Base-by-base conservation (phyloP, 2,113 vertebrate species). In the Labrus mixtus region DNA sequence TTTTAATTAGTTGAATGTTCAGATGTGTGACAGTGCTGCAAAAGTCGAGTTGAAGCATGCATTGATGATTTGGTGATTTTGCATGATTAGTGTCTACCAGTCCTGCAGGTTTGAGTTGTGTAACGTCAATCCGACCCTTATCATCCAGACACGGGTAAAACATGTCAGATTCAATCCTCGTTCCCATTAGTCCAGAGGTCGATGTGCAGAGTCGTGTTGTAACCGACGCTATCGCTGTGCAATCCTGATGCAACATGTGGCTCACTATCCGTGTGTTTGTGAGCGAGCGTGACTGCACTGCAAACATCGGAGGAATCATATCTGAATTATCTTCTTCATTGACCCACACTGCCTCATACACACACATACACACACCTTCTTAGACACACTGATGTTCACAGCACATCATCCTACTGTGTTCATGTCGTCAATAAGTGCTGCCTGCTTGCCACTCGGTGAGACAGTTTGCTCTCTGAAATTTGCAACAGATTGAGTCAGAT, bases 231-330 rank as follows among this genome's bases (percentile, higher is more conserved):
- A 58, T 43, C 3, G 19, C 67, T 16, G 55, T 25, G 90, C 71
- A 89, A 89, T 67, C 36, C 71, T 89, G 90, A 90, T 73, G 88
- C 88, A 90, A 90, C 76, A 59, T 54, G 82, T 78, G 39, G 78
- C 57, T 58, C 37, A 48, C 39, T 76, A 10, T 78, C 17, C 57
- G 58, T 65, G 29, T 6, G 29, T 70, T 11, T 58, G 19, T 16
- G 51, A 16, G 23, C 45, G 63, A 51, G 64, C 36, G 29, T 51
- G 76, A 58, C 50, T 79, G 51, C 62, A 69, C 56, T 64, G 57
- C 39, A 69, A 57, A 76, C 16, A 1, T 8, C 51, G 73, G 69
- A 57, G 51, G 61, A 80, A 61, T 74, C 61, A 22, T 20, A 39
- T 73, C 46, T 70, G 74, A 61, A 66, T 81, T 48, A 54, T 69